Base-by-base conservation (phyloP, 2,113 vertebrate species). In the Onychostoma macrolepis region DNA sequence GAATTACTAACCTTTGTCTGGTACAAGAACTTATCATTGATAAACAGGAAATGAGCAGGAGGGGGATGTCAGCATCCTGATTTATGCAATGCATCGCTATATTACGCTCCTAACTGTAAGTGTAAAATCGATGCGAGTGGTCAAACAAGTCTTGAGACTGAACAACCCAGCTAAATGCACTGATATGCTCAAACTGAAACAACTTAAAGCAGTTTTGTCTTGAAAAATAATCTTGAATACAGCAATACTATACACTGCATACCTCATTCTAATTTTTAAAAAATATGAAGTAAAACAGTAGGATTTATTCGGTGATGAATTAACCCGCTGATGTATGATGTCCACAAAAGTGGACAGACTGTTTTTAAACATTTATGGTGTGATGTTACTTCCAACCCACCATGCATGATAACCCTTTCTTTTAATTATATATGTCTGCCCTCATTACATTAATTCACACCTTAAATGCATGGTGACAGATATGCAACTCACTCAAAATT, bases 1-100 rank as follows among this genome's bases (percentile, higher is more conserved):
- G 80, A 81, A 65, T 65, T 65, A 43, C 38, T 45, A 26, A 81
- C 38, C 58, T 45, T 81, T 65, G 58, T 28, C 13, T 65, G 7
- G 4, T 63, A 28, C 33, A 63, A 43, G 36, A 63, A 28, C 1
- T 19, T 28, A 28, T 80, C 24, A 26, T 4, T 12, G 79, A 63
- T 30, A 30, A 45, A 21, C 58, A 81, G n/a, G 6, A 81, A 81
- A 45, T 30, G 38, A 81, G 61, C 36, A 6, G 79, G 21, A 80
- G 19, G 5, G 17, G 77, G 28, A 61, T 65, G 36, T 65, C 56
- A 19, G 24, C 15, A 9, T 41, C 33, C 56, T 4, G 24, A 30
- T 9, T 41, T 7, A 43, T 45, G 41, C 65, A 43, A 19, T 11
- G 38, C 79, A 19, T 43, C 79, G 5, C 58, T 7, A 28, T 81